Base-by-base conservation (phyloP, 1,140 invertebrate species). In the Pseudomyrmex gracilis region DNA sequence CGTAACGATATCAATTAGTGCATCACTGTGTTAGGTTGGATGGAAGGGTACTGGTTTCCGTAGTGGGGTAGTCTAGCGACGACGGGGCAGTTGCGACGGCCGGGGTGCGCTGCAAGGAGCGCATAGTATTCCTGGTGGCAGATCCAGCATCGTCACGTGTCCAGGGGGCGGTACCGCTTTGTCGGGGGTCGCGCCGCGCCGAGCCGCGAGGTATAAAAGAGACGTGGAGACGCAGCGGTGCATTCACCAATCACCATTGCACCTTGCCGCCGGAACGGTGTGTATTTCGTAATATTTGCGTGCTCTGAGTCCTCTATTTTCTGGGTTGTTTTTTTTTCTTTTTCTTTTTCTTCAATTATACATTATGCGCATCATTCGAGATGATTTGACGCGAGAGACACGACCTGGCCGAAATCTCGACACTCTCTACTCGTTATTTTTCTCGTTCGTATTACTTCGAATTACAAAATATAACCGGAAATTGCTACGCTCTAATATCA, bases 231-330 rank as follows among this genome's bases (percentile, higher is more conserved):
- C 34, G 53, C 87, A 87, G 63, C 68, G 85, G 85, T 90, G 84
- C 87, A 90, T 87, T 85, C 80, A 85, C 89, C 89, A 87, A 90
- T 89, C 89, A 90, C 87, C 86, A 74, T 89, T 88, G 82, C 87
- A 87, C 84, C 85, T 89, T 87, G 77, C 74, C 73, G 53, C 82
- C 61, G 82, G 64, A 64, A 85, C 74, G 85, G 74, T 73, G 68
- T 71, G 60, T 66, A 82, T 73, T 43, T 49, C 58, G 74, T 57
- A 43, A 12, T 3, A 20, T 76, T 53, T 4, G 61, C 63, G 51
- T 73, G 58, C 53, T 70, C 53, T 70, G n/a, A 34, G 64, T 17
- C 34, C 34, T 34, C 34, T 34, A 34, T 7, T 34, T 34, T 34
- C 34, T 34, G 34, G 7, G 4, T 34, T 7, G 4, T 34, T 24